Base-by-base conservation (phyloP, 2,113 vertebrate genomes). In the Hymenochirus boettgeri region DNA sequence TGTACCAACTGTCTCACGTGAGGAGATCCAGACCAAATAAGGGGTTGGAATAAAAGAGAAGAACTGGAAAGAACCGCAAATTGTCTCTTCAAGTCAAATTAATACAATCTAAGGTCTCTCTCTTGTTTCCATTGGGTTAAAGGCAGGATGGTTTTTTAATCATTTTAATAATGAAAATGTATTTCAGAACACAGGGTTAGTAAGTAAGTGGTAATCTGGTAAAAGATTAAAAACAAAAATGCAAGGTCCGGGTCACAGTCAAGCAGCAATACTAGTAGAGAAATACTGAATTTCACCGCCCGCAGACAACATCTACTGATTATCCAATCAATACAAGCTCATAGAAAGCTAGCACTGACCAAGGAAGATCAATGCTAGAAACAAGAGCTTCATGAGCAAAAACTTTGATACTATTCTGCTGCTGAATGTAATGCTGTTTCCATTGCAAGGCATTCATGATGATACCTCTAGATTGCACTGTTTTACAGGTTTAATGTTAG, bases 401-500 rank as follows among this genome's bases (percentile, higher is more conserved):
- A 91, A n/a, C 89, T 94, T 91, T 97, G 93, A 97, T 98, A 91
- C 92, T 90, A 97, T 96, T 94, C 89, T 86, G 88, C 89, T 85
- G 89, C 89, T 48, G 82, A 82, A 87, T 87, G 88, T n/a, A 90
- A 91, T 88, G 91, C 87, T 89, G 88, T 91, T 90, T 92, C 87
- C 81, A 89, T 90, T 90, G 86, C 88, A 86, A 78, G 71, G 84
- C 86, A 87, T 88, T 85, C 87, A 91, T 90, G 92, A 93, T 93
- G 94, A 95, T 95, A 96, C 93, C 92, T 91, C 89, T 89, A 96
- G 96, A 97, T 96, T 96, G 93, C 85, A 85, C 90, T 91, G 90
- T 96, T 99, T 99, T 98, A 95, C 85, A 89, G 89, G 94, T 99
- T 97, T 99, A 99, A 99, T 96, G 94, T 96, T 96, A 91, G 93